These are phyloP conservation scores for Radopholus similis DNA, from an alignment of 1,140 invertebrate genomes.

Conservation along the genomic window DNA sequence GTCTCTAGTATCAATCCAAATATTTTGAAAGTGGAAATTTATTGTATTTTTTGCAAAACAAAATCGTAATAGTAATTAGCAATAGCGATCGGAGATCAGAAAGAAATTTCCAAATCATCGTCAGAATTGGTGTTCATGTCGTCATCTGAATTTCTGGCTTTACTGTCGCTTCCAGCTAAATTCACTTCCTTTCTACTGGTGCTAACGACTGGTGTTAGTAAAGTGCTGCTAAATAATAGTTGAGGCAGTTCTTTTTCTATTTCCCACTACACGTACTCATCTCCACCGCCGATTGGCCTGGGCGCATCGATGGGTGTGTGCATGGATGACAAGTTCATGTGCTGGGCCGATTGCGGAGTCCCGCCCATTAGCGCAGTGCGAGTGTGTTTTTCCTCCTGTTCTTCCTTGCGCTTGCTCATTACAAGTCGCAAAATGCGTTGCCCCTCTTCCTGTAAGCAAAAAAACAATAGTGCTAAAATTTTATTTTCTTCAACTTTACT, in stretches of 20 bases:
- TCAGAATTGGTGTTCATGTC: slow-evolving; percentile 24
- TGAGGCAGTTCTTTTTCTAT: neutral
- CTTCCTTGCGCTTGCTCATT: slow-evolving; percentile 27
- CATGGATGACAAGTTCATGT: neutral
- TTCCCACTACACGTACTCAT: slow-evolving; percentile 8
- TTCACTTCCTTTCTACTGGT: slow-evolving; percentile 14
- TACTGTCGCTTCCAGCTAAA: neutral
- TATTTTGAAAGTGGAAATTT: no score
- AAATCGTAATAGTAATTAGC: no score
- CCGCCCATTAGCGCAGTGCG: neutral
- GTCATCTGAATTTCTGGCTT: slow-evolving; percentile 8
- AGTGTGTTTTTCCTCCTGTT: neutral
- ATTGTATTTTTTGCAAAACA: no score
- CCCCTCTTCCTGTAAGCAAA: slow-evolving; percentile 27
- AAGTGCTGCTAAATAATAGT: slow-evolving; percentile 6
- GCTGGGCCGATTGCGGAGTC: slow-evolving; percentile 5
- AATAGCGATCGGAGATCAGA: no score
- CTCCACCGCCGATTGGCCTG: slow-evolving; percentile 20
- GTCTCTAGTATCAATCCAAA: no score
- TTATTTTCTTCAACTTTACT: slow-evolving; percentile 8
- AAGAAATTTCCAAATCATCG: slow-evolving; percentile 24
- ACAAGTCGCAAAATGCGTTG: slow-evolving; percentile 26
- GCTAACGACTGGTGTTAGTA: slow-evolving; percentile 8
- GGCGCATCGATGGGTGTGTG: slow-evolving; percentile 13
- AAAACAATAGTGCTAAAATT: slow-evolving; percentile 14